A percentile compares a stretch with the other conserved stretches of the same genome.
Conservation (phyloP, 2,888 invertebrate genomes). For the Thumatha senex region DNA sequence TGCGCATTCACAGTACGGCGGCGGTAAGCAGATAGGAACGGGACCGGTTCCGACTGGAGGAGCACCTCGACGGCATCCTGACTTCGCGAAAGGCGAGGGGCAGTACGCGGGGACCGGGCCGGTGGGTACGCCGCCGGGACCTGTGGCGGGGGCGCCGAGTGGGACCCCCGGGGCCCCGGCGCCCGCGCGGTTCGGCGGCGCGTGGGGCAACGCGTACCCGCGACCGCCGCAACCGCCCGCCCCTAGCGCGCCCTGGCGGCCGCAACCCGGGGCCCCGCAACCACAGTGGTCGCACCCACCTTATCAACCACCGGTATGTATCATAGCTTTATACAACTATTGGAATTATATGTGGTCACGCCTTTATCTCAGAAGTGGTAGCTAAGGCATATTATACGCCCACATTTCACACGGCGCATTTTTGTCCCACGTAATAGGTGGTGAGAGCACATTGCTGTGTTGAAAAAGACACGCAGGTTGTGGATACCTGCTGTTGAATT, state of each 20-base stretch:
- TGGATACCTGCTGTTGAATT: no score
- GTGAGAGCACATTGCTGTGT: no score
- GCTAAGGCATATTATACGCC: no score
- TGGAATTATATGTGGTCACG: not conserved
- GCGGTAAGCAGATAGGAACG: constrained; percentile 79
- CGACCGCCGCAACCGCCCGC: constrained; percentile 61
- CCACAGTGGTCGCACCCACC: constrained; percentile 70
- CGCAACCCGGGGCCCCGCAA: constrained; percentile 54
- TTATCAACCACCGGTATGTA: constrained; percentile 37
- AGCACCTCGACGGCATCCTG: constrained; percentile 59
- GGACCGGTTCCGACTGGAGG: constrained; percentile 82
- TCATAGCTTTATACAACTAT: not conserved
- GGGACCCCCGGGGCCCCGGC: constrained; percentile 34
- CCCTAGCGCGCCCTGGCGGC: constrained; percentile 60
- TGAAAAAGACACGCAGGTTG: no score
- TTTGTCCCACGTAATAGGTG: no score
- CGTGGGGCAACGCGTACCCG: constrained; percentile 60
- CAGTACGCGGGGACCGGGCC: constrained; percentile 33
- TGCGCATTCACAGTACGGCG: constrained; percentile 60
- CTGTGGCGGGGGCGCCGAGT: constrained; percentile 31
- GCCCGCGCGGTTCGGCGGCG: constrained; percentile 45
- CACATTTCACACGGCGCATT: no score
- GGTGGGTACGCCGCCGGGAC: constrained; percentile 22
- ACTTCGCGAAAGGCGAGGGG: constrained; percentile 49
- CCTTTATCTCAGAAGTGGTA: no score